Base-by-base conservation (phyloP, 1,140 invertebrate genomes). In the Whitmania pigra region DNA sequence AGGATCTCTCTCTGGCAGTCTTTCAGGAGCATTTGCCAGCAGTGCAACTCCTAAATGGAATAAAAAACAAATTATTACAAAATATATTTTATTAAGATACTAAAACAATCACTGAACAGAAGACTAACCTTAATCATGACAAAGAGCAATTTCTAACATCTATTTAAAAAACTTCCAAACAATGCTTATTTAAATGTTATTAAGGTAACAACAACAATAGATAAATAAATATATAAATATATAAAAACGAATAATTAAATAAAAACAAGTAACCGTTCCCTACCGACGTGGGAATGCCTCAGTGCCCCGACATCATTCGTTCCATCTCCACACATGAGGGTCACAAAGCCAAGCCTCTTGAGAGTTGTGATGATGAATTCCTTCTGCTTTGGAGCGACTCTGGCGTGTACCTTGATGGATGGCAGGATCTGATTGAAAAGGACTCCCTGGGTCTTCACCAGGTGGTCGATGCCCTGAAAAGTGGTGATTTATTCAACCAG, bases 281-380 rank as follows among this genome's bases (percentile, higher is more conserved):
- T 76, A 88, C 93, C 93, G 80, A 96, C 92, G 84, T 96, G 88
- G 53, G 97, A 93, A 84, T 99, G 96, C 86, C 99, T 99, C 15
- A 99, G 84, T 29, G 97, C 97, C n/a, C 97, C 97, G 31, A 99
- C 97, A 85, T 99, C 97, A 84, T 99, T 99, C 2, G 97, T 99
- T 74, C 97, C 97, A 86, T 99, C 97, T n/a, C 97, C 97, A 82
- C 96, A 99, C 97, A 99, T 99, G 0, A 99, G 82, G 0, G 94
- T 97, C 4, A 86, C 86, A 79, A 88, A 95, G 27, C 96, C 96
- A 2, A 93, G 79, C 25, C 86, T 84, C 81, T 97, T 97, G 40
- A 98, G 82, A 15, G 88, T 87, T 2, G 92, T 89, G 54, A 99
- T 90, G 2, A 97, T 90, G 80, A 89, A 90, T 84, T 99, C 96